These are phyloP conservation scores for Alcedo quadribrachys DNA, from an alignment of 2,797 vertebrate genomes.

Conservation along the genomic window DNA sequence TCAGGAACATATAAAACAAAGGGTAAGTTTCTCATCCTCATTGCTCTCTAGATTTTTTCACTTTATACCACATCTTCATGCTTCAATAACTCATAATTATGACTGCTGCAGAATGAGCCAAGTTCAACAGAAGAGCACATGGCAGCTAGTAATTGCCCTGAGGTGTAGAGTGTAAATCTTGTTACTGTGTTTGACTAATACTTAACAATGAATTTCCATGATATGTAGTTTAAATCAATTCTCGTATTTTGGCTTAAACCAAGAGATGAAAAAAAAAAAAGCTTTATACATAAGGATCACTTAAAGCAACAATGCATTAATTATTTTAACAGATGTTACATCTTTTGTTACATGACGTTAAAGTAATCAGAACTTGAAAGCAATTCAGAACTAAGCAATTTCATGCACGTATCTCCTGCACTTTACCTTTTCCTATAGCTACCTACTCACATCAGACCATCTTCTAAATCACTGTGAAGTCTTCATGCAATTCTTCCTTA, in stretches of 20 bases:
- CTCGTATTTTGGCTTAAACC: background rate
- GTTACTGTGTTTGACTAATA: background rate
- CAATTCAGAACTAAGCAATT: background rate
- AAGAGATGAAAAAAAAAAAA: background rate
- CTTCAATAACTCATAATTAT: background rate
- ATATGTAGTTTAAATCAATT: background rate
- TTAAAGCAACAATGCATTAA: background rate
- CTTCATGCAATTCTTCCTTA: background rate
- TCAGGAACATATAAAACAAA: background rate
- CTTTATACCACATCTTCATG: background rate
- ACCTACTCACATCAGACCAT: background rate
- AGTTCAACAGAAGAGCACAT: background rate
- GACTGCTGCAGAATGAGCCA: background rate
- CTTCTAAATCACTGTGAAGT: background rate
- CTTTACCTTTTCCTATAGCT: background rate
- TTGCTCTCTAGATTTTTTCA: background rate
- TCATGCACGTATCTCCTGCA: background rate
- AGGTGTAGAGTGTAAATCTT: background rate
- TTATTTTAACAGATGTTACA: background rate
- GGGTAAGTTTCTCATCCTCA: background rate
- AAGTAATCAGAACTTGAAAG: background rate
- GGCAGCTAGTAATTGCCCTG: background rate
- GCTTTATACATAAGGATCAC: background rate
- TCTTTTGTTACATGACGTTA: background rate
- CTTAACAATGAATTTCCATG: background rate